These are phyloP conservation scores for Zaprionus camerounensis DNA, from an alignment of 1,140 invertebrate species.

Conservation along the genomic window DNA sequence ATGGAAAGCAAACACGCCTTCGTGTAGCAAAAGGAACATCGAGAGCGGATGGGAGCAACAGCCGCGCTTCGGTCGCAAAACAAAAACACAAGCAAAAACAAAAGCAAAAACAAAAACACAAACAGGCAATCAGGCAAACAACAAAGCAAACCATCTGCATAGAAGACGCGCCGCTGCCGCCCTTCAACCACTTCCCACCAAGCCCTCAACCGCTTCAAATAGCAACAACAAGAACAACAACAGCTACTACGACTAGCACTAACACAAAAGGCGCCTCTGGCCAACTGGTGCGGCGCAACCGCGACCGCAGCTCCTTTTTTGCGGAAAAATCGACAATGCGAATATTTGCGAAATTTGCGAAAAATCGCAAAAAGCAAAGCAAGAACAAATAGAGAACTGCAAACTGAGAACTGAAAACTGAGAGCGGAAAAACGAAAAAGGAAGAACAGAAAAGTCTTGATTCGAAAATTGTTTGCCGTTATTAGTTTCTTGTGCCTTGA, in stretches of 20 bases:
- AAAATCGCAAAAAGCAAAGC: constrained; percentile 13
- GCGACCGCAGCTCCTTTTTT: constrained; percentile 35
- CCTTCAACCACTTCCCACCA: constrained; percentile 27
- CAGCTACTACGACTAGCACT: background rate
- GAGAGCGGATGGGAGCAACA: constrained; percentile 2
- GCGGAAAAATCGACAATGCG: constrained; percentile 26
- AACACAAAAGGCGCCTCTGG: constrained; percentile 26
- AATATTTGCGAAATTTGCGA: constrained; percentile 21
- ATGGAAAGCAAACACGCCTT: constrained; percentile 50
- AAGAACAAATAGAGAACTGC: background rate
- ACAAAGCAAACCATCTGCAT: constrained; percentile 44
- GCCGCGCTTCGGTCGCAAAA: constrained; percentile 7
- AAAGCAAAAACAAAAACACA: constrained; percentile 11
- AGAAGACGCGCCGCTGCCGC: constrained; percentile 4
- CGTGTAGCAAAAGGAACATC: constrained; percentile 16
- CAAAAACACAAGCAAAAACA: constrained; percentile 31
- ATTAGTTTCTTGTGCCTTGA: constrained; percentile 48
- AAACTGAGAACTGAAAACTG: constrained; percentile 11
- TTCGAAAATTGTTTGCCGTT: constrained; percentile 48
- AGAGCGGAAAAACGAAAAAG: background rate
- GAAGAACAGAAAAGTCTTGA: constrained; percentile 37
- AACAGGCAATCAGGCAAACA: constrained; percentile 49
- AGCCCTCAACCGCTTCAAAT: constrained; percentile 13
- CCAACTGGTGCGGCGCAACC: constrained; percentile 27
- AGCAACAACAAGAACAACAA: constrained; percentile 3